A percentile compares a stretch with the other conserved stretches of the same genome.
Evolutionary conservation across 1,140 invertebrate genomes (phyloP).

Genomic region (Pachyrhynchus sulphureomaculatus): DNA sequence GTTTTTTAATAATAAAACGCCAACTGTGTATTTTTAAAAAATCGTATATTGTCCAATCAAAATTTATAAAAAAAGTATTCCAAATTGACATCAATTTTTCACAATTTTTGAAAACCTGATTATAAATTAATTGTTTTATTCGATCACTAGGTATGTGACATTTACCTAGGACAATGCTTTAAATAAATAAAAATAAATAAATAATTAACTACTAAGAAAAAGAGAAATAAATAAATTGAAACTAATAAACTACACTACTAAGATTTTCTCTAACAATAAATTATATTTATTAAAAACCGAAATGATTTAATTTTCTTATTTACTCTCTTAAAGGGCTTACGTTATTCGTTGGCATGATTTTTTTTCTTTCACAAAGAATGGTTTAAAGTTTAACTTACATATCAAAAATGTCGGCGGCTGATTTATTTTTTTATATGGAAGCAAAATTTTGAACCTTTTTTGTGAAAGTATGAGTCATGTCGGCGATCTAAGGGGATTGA

Average conservation of each 20-base stretch:
- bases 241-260: neutral
- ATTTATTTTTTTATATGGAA: too few species aligned
- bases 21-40: constrained; percentile 21
- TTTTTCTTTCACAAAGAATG: too few species aligned
- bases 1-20: constrained; percentile 13
- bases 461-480: too few species aligned
- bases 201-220: constrained; percentile 23
- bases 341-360: too few species aligned
- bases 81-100: neutral
- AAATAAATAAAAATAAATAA: constrained; percentile 44
- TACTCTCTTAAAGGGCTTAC: too few species aligned
- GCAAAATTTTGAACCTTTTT: too few species aligned
- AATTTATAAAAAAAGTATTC: constrained; percentile 20
- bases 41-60: constrained; percentile 35
- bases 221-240: constrained; percentile 10
- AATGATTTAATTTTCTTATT: neutral
- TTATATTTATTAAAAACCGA: neutral
- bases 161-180: constrained; percentile 50
- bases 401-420: too few species aligned
- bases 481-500: too few species aligned
- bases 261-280: neutral
- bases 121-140: neutral
- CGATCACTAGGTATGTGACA: constrained; percentile 46
- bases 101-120: constrained; percentile 17
- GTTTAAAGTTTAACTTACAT: too few species aligned